These are phyloP conservation scores for Formica exsecta DNA, from an alignment of 1,140 invertebrate genomes.

Conservation along the genomic window DNA sequence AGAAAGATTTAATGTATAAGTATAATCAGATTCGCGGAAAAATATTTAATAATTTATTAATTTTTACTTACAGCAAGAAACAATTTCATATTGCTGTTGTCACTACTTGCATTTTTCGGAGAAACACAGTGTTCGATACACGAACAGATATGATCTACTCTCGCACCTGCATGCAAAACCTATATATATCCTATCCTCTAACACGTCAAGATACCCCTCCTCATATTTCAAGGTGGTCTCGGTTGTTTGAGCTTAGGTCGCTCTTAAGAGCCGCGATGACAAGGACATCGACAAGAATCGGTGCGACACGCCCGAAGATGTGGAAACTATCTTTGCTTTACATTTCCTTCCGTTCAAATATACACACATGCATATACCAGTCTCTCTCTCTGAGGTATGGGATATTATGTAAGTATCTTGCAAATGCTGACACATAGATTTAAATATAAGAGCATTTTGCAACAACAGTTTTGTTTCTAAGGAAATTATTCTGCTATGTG, in stretches of 20 bases:
- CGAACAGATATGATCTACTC: conserved; percentile 23
- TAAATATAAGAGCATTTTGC: neutral
- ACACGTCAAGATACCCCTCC: conserved; percentile 63
- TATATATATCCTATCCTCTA: conserved; percentile 65
- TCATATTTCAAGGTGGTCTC: conserved; percentile 40
- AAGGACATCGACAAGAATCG: conserved; percentile 67
- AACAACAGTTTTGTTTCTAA: neutral
- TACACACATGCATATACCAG: neutral
- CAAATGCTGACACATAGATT: neutral
- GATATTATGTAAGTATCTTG: conserved; percentile 1
- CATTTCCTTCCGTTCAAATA: conserved; percentile 40
- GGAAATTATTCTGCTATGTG: neutral
- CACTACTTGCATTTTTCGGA: neutral
- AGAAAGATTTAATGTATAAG: conserved; percentile 11
- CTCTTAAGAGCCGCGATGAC: conserved; percentile 65
- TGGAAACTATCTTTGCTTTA: conserved; percentile 50
- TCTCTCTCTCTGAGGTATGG: neutral
- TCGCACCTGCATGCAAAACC: conserved; percentile 26
- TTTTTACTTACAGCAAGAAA: conserved; percentile 54
- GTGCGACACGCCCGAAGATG: conserved; percentile 51
- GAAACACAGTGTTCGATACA: conserved; percentile 31
- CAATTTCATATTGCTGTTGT: conserved; percentile 40
- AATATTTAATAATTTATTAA: neutral
- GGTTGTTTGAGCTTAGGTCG: conserved; percentile 66
- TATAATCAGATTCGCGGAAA: neutral